Evolutionary conservation across 2,888 invertebrate genomes (phyloP).

Genomic region (Netelia melanura): DNA sequence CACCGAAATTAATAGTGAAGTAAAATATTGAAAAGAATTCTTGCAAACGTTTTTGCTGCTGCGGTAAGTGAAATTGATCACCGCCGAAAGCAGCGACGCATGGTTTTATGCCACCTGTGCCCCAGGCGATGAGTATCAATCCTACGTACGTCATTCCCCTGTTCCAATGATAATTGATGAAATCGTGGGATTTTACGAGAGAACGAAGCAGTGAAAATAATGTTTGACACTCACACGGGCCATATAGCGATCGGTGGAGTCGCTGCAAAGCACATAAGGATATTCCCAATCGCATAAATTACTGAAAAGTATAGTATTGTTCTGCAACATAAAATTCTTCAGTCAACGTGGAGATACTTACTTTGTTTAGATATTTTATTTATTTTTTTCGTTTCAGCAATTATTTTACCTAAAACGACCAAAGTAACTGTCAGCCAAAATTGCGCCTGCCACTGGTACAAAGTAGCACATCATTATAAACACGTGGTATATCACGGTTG

Average conservation of each 20-base stretch:
- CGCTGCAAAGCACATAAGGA: conserved; percentile 88
- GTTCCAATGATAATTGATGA: neutral
- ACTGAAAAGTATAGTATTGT: conserved; percentile 92
- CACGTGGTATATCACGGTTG: conserved; percentile 91
- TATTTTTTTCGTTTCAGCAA: neutral
- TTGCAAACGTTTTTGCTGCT: conserved; percentile 88
- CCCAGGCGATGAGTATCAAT: conserved; percentile 88
- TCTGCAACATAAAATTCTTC: conserved; percentile 63
- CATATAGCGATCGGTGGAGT: conserved; percentile 87
- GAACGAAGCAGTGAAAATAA: neutral
- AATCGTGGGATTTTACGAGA: neutral
- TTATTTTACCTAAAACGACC: conserved; percentile 88
- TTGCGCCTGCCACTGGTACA: conserved; percentile 91
- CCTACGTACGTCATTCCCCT: conserved; percentile 87
- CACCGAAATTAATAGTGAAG: conserved; percentile 91
- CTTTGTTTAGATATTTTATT: neutral
- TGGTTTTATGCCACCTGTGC: conserved; percentile 95
- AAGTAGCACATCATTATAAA: conserved; percentile 93
- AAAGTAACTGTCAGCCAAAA: conserved; percentile 92
- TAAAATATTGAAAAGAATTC: conserved; percentile 94
- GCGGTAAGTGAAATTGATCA: conserved; percentile 91
- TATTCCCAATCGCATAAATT: conserved; percentile 90
- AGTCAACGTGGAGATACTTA: neutral
- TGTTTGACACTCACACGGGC: conserved; percentile 85
- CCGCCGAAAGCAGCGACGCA: conserved; percentile 95